phyloP scores from a whole-genome alignment of 2,888 invertebrate genomes.

The Cyclophora punctaria region DNA sequence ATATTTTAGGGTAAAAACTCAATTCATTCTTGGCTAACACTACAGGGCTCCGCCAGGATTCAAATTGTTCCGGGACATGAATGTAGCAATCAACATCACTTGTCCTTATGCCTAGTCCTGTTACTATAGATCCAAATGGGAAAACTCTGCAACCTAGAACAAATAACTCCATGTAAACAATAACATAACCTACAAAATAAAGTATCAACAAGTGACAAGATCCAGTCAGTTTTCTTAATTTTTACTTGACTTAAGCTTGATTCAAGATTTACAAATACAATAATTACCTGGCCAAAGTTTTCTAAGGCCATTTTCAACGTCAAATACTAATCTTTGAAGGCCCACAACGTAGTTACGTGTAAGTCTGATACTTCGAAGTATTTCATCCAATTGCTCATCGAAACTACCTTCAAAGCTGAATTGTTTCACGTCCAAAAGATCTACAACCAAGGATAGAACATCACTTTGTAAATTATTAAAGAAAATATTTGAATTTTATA shows the following conservation, averaged over 20 bases:
- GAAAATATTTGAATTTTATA: too few relatives aligned
- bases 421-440: slow-evolving; percentile 24
- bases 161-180: background rate
- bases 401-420: slow-evolving; percentile 42
- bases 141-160: slow-evolving; percentile 46
- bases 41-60: slow-evolving; percentile 19
- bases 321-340: slow-evolving; percentile 35
- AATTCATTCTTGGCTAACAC: slow-evolving; percentile 48
- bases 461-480: too few relatives aligned
- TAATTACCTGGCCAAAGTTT: slow-evolving; percentile 41
- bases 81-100: slow-evolving; percentile 85
- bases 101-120: slow-evolving; percentile 78
- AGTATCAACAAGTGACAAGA: background rate
- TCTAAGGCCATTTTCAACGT: slow-evolving; percentile 45
- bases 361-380: slow-evolving; percentile 46
- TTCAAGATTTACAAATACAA: background rate
- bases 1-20: slow-evolving; percentile 39
- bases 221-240: background rate
- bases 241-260: too few relatives aligned
- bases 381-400: slow-evolving; percentile 43
- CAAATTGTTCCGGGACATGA: slow-evolving; percentile 38
- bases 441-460: background rate
- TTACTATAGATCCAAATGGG: slow-evolving; percentile 85
- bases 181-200: background rate
- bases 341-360: slow-evolving; percentile 34